Base-by-base conservation (phyloP, 1,140 invertebrate genomes). In the Planococcus citri region DNA sequence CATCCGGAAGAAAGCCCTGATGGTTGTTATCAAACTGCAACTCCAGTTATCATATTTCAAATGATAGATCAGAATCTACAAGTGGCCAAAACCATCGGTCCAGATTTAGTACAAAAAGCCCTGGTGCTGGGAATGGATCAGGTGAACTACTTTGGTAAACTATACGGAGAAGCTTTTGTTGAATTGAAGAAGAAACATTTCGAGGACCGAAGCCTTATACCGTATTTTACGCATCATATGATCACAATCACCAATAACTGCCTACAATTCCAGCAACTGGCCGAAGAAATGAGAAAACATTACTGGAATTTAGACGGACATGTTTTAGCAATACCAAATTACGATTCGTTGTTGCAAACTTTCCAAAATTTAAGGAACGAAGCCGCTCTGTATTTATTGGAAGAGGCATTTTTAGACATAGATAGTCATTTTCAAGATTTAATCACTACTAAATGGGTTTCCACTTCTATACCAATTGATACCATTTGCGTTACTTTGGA, bases 1-100 rank as follows among this genome's bases (percentile, higher is more conserved):
- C 92, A 93, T 0, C 91, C 94, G 72, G 84, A 86, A 72, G 90
- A 90, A 76, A 86, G 85, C 67, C 83, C 88, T 73, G 88, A 90
- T 41, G 83, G 83, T 27, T 93, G 89, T 76, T 95, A 88, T 79
- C 91, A 95, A 75, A 97, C 95, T 0, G 88, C 92, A 64, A 87
- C 95, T 10, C 95, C 96, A 4, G 88, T 97, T 70, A 95, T 98
- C 70, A 91, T 98, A 69, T 97, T 97, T 79, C 91, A 97, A 81
- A 98, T 98, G 95, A 92, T 98, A 70, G 92, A 96, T 80, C 94
- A 98, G 80, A 95, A 97, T 83, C 80, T 98, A 41, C 89, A 95
- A 83, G 90, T 95, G 0, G 85, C 88, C 8, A 82, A 83, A 74
- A 85, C 87, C 27, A 86, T 90, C 25, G 88, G 89, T 73, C 83